phyloP scores from a whole-genome alignment of 2,113 vertebrate species.

The Eptesicus fuscus region DNA sequence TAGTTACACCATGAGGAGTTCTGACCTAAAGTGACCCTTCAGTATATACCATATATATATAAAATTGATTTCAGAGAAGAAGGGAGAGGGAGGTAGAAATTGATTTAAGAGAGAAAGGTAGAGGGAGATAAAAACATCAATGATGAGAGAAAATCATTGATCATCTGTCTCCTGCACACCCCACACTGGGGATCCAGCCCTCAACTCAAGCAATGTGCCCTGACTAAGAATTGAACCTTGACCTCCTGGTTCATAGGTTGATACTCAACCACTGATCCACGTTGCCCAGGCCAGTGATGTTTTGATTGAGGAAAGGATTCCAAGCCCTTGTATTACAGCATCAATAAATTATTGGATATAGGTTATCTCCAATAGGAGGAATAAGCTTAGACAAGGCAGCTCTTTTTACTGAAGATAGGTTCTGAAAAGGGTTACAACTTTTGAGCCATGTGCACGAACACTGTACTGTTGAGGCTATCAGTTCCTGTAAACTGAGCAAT shows the following conservation, averaged over 20 bases:
- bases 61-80: too few relatives aligned
- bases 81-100: too few relatives aligned
- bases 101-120: too few relatives aligned
- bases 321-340: accelerated
- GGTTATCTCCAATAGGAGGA: neutral
- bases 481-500: neutral
- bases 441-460: neutral
- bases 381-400: neutral
- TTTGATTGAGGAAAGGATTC: neutral
- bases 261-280: too few relatives aligned
- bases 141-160: too few relatives aligned
- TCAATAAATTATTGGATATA: neutral
- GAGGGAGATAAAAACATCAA: too few relatives aligned
- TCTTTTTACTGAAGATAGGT: neutral
- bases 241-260: too few relatives aligned
- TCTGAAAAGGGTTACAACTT: neutral
- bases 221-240: too few relatives aligned
- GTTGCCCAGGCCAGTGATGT: neutral
- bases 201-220: too few relatives aligned
- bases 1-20: neutral
- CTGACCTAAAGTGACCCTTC: neutral
- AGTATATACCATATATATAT: too few relatives aligned
- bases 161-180: too few relatives aligned
- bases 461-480: neutral
- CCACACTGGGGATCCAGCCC: too few relatives aligned